These are phyloP conservation scores for Hirtodrosophila cameraria DNA, from an alignment of 2,888 invertebrate genomes.

Conservation along the genomic window DNA sequence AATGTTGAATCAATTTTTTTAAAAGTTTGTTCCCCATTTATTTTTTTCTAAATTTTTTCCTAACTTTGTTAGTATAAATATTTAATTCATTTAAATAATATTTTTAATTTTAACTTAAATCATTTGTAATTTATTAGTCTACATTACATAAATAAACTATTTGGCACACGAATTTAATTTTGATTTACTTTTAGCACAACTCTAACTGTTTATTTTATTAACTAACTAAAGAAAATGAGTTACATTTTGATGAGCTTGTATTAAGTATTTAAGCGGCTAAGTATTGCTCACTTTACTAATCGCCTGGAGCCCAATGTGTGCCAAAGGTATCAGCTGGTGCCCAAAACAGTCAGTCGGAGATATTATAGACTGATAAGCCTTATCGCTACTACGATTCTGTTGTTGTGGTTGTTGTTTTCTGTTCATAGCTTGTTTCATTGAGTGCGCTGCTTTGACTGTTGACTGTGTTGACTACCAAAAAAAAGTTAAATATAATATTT, in stretches of 20 bases:
- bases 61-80: no score
- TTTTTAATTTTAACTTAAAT: no score
- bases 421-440: background rate
- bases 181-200: no score
- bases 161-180: no score
- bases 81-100: no score
- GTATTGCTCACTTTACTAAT: conserved; percentile 16
- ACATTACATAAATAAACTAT: no score
- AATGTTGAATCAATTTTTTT: no score
- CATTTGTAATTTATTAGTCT: no score
- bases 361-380: conserved; percentile 35
- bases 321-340: conserved; percentile 2
- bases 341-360: conserved; percentile 23
- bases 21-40: no score
- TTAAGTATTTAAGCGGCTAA: conserved; percentile 21
- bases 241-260: conserved; percentile 11
- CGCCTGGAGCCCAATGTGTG: conserved; percentile 49
- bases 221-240: background rate
- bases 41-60: no score
- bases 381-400: conserved; percentile 27
- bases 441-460: background rate
- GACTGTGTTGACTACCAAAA: conserved; percentile 6
- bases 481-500: conserved; percentile 17
- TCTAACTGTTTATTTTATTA: conserved; percentile 5
- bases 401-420: background rate